These are phyloP conservation scores for Botia almorhae DNA, from an alignment of 2,797 vertebrate species.

Conservation along the genomic window DNA sequence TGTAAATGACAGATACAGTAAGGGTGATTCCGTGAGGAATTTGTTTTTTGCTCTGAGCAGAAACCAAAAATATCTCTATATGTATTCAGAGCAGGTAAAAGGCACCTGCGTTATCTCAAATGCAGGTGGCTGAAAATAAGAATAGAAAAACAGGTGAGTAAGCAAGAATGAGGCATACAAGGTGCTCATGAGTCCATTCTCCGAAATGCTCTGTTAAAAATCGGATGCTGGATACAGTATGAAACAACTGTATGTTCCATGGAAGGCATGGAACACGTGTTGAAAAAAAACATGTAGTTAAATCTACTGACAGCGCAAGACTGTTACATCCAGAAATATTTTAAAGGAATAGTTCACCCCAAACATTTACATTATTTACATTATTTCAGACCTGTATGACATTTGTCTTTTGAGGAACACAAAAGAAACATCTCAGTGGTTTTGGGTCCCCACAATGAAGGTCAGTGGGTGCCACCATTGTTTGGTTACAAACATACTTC, in stretches of 20 bases:
- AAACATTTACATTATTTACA: too few species aligned
- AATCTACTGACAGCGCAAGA: background rate
- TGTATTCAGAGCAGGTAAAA: conserved; percentile 22
- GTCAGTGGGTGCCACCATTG: too few species aligned
- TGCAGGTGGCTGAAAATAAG: conserved; percentile 23
- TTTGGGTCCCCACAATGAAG: too few species aligned
- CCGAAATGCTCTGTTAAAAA: background rate
- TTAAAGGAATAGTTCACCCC: background rate
- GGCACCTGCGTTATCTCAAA: conserved; percentile 20
- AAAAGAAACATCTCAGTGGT: too few species aligned
- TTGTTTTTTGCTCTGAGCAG: conserved; percentile 2
- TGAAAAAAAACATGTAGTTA: background rate
- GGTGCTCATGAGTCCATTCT: background rate
- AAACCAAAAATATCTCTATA: conserved; percentile 17
- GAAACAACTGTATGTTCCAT: background rate
- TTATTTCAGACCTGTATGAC: too few species aligned
- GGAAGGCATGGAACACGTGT: background rate
- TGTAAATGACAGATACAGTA: background rate
- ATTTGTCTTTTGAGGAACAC: too few species aligned
- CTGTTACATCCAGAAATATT: background rate
- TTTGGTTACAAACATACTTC: too few species aligned
- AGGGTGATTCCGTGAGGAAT: background rate
- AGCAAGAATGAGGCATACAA: conserved; percentile 24
- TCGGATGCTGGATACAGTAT: background rate
- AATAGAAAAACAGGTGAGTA: conserved; percentile 32